Evolutionary conservation across 2,113 vertebrate genomes (phyloP).

Genomic region (Petrocephalus microphthalmus): DNA sequence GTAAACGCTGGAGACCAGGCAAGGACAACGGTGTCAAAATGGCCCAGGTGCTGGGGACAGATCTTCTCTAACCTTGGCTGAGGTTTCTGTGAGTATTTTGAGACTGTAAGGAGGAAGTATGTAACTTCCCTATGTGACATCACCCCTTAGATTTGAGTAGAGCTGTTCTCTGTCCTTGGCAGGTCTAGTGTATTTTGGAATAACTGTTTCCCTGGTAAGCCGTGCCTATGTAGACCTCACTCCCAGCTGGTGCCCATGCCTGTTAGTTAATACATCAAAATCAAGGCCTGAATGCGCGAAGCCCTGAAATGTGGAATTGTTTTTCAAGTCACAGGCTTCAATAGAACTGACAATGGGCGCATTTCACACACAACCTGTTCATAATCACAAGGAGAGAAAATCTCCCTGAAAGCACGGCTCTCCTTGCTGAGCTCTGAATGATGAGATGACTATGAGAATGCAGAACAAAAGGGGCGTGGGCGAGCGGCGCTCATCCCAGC

Average conservation of each 20-base stretch:
- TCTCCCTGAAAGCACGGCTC: background rate
- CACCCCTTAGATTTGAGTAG: background rate
- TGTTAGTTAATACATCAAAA: background rate
- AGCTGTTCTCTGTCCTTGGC: background rate
- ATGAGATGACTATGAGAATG: conserved; percentile 1
- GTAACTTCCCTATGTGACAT: background rate
- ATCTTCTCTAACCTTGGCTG: background rate
- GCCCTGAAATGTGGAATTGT: background rate
- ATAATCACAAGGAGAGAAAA: background rate
- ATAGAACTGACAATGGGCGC: background rate
- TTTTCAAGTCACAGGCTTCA: background rate
- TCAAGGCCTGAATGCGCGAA: background rate
- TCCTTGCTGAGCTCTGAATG: background rate
- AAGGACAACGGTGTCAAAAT: background rate
- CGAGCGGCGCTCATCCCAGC: conserved; percentile 1
- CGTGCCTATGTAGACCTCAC: background rate
- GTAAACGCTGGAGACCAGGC: background rate
- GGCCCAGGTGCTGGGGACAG: background rate
- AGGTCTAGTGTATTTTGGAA: background rate
- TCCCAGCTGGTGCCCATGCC: background rate
- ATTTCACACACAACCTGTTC: background rate
- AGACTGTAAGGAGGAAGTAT: background rate
- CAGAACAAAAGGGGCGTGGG: background rate
- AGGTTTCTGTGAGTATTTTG: background rate
- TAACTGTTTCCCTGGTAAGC: background rate